These are phyloP conservation scores for Paramuricea clavata DNA, from an alignment of 92 coral and sea anemone species.

Conservation along the genomic window DNA sequence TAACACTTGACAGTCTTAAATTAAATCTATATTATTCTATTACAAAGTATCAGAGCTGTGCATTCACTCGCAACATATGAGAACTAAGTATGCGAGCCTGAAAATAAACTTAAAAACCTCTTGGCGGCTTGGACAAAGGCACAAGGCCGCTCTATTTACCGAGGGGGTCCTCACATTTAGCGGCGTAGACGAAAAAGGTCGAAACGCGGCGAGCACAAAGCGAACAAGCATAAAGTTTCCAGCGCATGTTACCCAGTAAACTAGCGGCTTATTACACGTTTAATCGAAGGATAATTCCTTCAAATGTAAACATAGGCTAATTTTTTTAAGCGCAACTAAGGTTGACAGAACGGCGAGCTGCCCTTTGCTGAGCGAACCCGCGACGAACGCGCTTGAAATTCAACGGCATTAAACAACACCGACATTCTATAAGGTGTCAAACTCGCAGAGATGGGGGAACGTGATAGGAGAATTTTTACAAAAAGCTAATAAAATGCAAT, in stretches of 20 bases:
- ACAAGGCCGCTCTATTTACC: constrained; percentile 17
- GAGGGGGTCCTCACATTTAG: constrained; percentile 11
- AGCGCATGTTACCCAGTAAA: neutral
- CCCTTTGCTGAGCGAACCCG: neutral
- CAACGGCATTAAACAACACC: neutral
- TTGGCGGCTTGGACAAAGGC: constrained; percentile 5
- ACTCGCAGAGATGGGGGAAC: neutral
- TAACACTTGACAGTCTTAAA: too few relatives aligned
- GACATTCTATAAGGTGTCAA: neutral
- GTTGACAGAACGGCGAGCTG: neutral
- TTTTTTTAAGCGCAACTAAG: neutral
- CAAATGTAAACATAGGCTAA: constrained; percentile 27
- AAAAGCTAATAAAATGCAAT: constrained; percentile 5
- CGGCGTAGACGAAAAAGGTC: constrained; percentile 8
- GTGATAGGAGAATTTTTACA: neutral
- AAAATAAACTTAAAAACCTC: constrained; percentile 12
- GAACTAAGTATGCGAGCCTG: neutral
- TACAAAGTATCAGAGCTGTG: neutral
- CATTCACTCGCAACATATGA: neutral
- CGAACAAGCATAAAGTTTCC: neutral
- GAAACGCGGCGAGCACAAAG: neutral
- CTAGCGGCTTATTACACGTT: constrained; percentile 23
- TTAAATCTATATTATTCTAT: too few relatives aligned
- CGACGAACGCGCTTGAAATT: neutral
- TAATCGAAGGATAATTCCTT: constrained; percentile 32